Base-by-base conservation (phyloP, 1,140 invertebrate species). In the Hestina assimilis region DNA sequence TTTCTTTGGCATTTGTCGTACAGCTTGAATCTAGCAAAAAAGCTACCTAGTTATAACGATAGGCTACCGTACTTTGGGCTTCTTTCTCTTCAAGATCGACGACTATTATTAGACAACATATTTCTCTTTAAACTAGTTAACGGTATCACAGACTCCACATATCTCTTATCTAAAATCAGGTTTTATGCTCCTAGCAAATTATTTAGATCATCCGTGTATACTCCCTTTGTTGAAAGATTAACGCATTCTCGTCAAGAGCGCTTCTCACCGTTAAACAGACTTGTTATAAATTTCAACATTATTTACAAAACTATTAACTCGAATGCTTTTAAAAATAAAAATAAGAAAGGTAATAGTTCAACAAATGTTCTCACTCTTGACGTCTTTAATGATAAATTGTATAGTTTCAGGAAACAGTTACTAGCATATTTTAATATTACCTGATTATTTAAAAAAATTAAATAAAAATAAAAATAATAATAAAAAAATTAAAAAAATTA, bases 1-100 rank as follows among this genome's bases (percentile, higher is more conserved):
- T 43, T 43, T 43, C 41, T 43, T 23, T 43, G 41, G 41, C 41
- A 43, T 43, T 21, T 40, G 35, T 40, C 35, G 7, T 40, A 40
- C 19, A 31, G 14, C 29, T 31, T 31, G 12, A 31, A 31, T n/a
- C 14, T 31, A 12, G 29, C 29, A 12, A 12, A 6, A 12, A 31
- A 12, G 29, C 29, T 31, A 12, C 29, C 12, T 12, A 31, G 29
- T 12, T 31, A 31, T 12, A 12, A 31, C 11, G 29, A 31, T 12
- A 31, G 29, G 14, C 6, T 11, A 12, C 14, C 29, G 29, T 12
- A 31, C 14, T 31, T 14, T 12, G 4, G 11, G 7, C n/a, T 12
- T 33, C 29, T 33, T 5, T 33, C 4, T 11, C 11, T 33, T 31
- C 11, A 12, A n/a, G 35, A 40, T 40, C 35, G 33, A 1, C 3